Evolutionary conservation across 2,797 vertebrate genomes (phyloP).

Genomic region (Melanotaenia nigrans): DNA sequence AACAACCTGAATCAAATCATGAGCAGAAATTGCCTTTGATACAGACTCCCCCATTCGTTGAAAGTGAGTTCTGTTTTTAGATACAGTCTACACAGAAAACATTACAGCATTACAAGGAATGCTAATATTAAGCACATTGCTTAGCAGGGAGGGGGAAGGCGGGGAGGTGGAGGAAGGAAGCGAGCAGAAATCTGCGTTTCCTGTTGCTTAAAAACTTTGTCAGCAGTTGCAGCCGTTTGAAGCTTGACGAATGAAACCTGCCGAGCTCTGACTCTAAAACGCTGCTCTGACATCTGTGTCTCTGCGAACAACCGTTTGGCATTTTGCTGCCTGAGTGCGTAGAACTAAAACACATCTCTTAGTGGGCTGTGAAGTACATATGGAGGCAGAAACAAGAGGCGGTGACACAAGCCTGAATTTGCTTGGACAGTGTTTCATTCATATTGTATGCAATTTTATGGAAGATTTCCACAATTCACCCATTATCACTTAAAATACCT

Average conservation of each 20-base stretch:
- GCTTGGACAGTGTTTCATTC: conserved; percentile 14
- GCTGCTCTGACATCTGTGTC: conserved; percentile 60
- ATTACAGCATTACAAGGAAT: conserved; percentile 45
- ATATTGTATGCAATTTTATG: conserved; percentile 42
- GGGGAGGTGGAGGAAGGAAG: conserved; percentile 73
- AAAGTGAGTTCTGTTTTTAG: conserved; percentile 23
- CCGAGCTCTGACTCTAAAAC: conserved; percentile 56
- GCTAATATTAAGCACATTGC: conserved; percentile 64
- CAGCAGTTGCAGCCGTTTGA: conserved; percentile 69
- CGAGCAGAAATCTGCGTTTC: conserved; percentile 76
- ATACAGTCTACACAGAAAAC: conserved; percentile 34
- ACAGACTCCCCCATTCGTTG: conserved; percentile 16
- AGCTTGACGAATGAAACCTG: conserved; percentile 54
- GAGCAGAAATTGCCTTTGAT: conserved; percentile 47
- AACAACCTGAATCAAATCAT: conserved; percentile 57
- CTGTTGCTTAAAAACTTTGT: conserved; percentile 79
- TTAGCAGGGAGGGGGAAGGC: conserved; percentile 23
- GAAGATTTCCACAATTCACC: conserved; percentile 27
- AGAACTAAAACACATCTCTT: conserved; percentile 41
- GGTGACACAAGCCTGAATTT: neutral
- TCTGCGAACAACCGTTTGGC: conserved; percentile 47
- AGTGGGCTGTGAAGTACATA: conserved; percentile 24
- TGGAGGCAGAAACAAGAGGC: conserved; percentile 25
- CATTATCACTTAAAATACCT: conserved; percentile 26
- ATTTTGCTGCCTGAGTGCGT: conserved; percentile 51